Percentiles rank a stretch among this genome's conserved stretches.
phyloP scores from a whole-genome alignment of 2,888 invertebrate genomes.

The Ellobium chinense region DNA sequence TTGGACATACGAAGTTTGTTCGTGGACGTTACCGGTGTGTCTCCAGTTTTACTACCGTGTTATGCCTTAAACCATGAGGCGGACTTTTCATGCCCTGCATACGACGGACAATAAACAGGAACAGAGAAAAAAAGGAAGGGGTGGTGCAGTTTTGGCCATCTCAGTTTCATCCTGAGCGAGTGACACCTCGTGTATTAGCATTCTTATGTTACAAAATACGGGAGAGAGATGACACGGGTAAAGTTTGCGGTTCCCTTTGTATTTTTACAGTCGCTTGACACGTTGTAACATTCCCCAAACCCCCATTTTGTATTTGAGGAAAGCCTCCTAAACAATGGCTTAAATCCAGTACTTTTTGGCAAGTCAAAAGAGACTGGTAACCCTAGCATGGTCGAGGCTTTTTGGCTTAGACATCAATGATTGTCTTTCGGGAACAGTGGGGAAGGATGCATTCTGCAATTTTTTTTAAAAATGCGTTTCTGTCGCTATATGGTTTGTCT shows the following conservation, averaged over 20 bases:
- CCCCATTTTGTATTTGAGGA: background rate
- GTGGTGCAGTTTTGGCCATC: constrained; percentile 10
- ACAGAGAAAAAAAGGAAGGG: background rate
- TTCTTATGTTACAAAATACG: constrained; percentile 34
- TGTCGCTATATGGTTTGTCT: too few relatives aligned
- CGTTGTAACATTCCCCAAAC: constrained; percentile 14
- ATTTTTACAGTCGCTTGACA: constrained; percentile 8
- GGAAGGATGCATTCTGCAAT: background rate
- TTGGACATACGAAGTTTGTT: too few relatives aligned
- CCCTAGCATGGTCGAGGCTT: background rate
- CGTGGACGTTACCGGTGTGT: too few relatives aligned
- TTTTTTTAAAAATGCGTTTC: too few relatives aligned
- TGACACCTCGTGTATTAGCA: constrained; percentile 1
- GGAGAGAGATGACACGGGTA: constrained; percentile 11
- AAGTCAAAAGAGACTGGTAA: background rate
- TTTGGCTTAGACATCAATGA: background rate
- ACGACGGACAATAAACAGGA: background rate
- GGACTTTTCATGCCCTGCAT: too few relatives aligned
- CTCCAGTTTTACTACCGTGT: too few relatives aligned
- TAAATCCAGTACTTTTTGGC: background rate
- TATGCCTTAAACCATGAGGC: too few relatives aligned
- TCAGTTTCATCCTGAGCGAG: background rate
- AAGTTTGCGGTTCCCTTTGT: background rate
- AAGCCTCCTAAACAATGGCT: background rate
- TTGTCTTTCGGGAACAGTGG: background rate